A percentile compares a stretch with the other conserved stretches of the same genome.
Conservation (phyloP, 2,797 vertebrate species). For the Chromobotia macracanthus region DNA sequence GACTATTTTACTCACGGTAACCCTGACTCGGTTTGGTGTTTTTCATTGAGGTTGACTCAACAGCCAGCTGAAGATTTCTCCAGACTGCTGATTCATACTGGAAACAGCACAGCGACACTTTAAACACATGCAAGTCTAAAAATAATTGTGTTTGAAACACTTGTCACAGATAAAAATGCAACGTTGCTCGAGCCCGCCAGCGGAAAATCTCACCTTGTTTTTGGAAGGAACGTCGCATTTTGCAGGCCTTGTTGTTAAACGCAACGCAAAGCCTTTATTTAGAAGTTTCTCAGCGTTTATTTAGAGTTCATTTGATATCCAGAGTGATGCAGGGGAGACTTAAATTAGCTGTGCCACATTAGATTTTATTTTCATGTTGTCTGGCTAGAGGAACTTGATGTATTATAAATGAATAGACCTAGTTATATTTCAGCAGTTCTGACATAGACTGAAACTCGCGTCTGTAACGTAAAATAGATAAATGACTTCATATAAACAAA, state of each 20-base stretch:
- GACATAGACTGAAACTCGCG: too few relatives aligned
- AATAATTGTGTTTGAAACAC: conserved; percentile 31
- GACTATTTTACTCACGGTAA: conserved; percentile 24
- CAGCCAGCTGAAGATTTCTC: conserved; percentile 39
- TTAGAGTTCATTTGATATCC: too few relatives aligned
- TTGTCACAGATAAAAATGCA: neutral
- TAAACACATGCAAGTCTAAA: conserved; percentile 24
- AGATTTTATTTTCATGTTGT: too few relatives aligned
- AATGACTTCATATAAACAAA: too few relatives aligned
- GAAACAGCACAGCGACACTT: conserved; percentile 16
- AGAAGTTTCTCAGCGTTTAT: too few relatives aligned
- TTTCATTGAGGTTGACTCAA: conserved; percentile 59
- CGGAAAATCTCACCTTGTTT: neutral
- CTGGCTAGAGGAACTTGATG: too few relatives aligned
- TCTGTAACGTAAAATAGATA: too few relatives aligned
- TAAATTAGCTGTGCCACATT: too few relatives aligned
- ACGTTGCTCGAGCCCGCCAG: neutral
- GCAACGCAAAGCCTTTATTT: too few relatives aligned
- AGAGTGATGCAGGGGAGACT: too few relatives aligned
- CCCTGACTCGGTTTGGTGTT: conserved; percentile 47
- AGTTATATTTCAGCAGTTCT: too few relatives aligned
- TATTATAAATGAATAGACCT: too few relatives aligned
- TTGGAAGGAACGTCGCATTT: neutral
- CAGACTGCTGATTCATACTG: conserved; percentile 55
- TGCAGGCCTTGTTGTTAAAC: neutral